phyloP scores from a whole-genome alignment of 1,140 invertebrate species.

The Nephila pilipes region DNA sequence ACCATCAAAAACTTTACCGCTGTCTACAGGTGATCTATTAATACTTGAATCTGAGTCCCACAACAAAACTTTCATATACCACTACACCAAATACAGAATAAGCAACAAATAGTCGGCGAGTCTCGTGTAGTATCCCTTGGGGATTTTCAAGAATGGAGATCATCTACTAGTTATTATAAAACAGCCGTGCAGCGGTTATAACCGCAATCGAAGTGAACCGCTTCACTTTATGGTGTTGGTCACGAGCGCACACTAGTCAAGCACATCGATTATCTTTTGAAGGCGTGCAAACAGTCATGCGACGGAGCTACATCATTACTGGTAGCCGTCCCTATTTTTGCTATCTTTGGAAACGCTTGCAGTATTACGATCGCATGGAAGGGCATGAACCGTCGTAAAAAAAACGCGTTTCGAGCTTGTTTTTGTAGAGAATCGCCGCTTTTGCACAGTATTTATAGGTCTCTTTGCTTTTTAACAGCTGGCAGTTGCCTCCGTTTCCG shows the following conservation, averaged over 20 bases:
- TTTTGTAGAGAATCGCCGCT: constrained; percentile 26
- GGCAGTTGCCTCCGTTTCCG: constrained; percentile 14
- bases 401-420: constrained; percentile 1
- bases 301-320: constrained; percentile 57
- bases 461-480: constrained; percentile 24
- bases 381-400: constrained; percentile 25
- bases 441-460: constrained; percentile 31
- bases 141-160: constrained; percentile 20
- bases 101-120: neutral
- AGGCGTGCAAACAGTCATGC: constrained; percentile 70
- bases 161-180: constrained; percentile 35
- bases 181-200: constrained; percentile 20
- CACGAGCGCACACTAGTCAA: constrained; percentile 19
- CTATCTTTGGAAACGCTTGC: constrained; percentile 1
- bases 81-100: neutral
- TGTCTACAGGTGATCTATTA: neutral
- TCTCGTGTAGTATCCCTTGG: neutral
- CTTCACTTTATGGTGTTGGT: constrained; percentile 62
- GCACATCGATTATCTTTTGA: constrained; percentile 59
- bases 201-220: constrained; percentile 50
- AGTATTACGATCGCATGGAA: constrained; percentile 28
- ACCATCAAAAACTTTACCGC: neutral
- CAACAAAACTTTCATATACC: neutral
- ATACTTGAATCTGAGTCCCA: neutral
- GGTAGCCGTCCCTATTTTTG: constrained; percentile 16